Percentiles rank a stretch among this genome's conserved stretches.
Conservation (phyloP, 2,113 vertebrate species). For the Perccottus glenii region DNA sequence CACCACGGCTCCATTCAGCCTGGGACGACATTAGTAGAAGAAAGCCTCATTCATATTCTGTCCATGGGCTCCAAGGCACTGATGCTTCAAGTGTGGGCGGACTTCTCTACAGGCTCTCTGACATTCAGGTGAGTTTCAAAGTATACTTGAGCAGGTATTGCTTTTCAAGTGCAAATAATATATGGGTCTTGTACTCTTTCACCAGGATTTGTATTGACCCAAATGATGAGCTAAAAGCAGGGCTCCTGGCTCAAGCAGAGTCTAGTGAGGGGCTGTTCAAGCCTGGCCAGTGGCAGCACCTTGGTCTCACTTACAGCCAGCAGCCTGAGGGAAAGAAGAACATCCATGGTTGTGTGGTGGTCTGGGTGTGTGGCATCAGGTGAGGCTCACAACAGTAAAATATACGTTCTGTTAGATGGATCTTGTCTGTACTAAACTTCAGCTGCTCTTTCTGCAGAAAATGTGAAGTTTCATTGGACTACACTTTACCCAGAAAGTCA, state of each 20-base stretch:
- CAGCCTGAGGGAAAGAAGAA: constrained; percentile 93
- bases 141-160: background rate
- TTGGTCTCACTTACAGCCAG: constrained; percentile 90
- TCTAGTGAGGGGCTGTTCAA: constrained; percentile 84
- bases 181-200: constrained; percentile 7
- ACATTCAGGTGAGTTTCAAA: constrained; percentile 87
- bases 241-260: constrained; percentile 89
- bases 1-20: constrained; percentile 55
- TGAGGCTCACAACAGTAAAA: constrained; percentile 54
- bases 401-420: no score
- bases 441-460: constrained; percentile 76
- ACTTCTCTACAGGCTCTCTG: constrained; percentile 84
- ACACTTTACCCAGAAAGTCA: constrained; percentile 89
- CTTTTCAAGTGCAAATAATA: constrained; percentile 8
- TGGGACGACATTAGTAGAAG: constrained; percentile 80
- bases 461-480: constrained; percentile 91
- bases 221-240: constrained; percentile 91
- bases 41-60: constrained; percentile 87
- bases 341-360: constrained; percentile 82
- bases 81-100: constrained; percentile 97
- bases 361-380: constrained; percentile 95
- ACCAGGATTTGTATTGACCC: constrained; percentile 90
- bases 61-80: constrained; percentile 94
- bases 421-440: background rate
- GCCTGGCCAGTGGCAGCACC: constrained; percentile 89